Evolutionary conservation across 2,113 vertebrate species (phyloP), one percentile per base, ranked within the genome.

Genomic region (Bucco capensis): DNA sequence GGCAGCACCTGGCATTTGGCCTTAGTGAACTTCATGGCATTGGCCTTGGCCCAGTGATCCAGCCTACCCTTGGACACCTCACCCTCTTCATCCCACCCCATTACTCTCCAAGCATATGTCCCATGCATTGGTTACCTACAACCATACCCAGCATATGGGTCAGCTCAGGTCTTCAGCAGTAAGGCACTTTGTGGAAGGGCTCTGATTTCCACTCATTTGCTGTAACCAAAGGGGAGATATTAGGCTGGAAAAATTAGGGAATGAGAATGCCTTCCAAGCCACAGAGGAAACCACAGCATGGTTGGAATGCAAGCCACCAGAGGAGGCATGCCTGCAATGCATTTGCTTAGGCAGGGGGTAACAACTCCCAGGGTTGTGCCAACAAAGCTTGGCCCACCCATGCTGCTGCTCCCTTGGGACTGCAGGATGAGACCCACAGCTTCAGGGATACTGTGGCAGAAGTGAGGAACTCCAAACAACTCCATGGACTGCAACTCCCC

Each of bases 271-370:
- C 62, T 75, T 56, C 88, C 49, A 28, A 81, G 66, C 76, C 40
- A 1, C 86, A 46, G 77, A 69, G 37, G 25, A 88, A 93, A 73
- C 94, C 95, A 81, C 88, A 90, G 40, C 77, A 72, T 78, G 83
- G 64, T 18, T 90, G 90, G 80, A 51, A 90, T 81, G 66, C 76
- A 78, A 13, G 60, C 33, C 19, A 1, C 46, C 11, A 71, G 28
- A 5, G 2, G 28, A 61, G 67, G 14, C 28, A n/a, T 12, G 58
- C 25, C 58, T 89, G 53, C 25, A 31, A 27, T 22, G 38, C 22
- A 3, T 64, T 87, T n/a, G 17, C 35, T 54, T 27, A 54, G 78
- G 64, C 78, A 65, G 37, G 74, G 81, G 57, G 40, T 2, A 60
- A 37, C 65, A 77, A 49, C 12, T 60, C 65, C 88, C 28, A 44